Evolutionary conservation across 2,113 vertebrate species (phyloP), one percentile per base, ranked within the genome.

Genomic region (Bungarus multicinctus): DNA sequence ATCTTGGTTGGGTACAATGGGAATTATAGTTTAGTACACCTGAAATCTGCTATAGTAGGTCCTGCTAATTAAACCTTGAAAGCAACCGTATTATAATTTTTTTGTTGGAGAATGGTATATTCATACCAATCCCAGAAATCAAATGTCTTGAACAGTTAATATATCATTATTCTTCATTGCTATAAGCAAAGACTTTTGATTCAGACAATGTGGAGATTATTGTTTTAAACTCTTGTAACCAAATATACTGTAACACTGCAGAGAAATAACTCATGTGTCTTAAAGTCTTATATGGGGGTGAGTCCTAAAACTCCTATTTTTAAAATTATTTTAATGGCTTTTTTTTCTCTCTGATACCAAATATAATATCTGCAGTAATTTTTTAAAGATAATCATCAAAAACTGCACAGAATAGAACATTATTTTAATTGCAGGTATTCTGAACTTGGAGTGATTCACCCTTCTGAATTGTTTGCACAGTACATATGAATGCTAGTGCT

Each of bases 141-240:
- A 43, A 54, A 69, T 81, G 89, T 9, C 43, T 2, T 0, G 0
- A 39, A 69, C 54, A 57, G 81, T 85, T 18, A 57, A 0, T 2
- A 27, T 4, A 0, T 0, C 0, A 5, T 14, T 92, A 27, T 85
- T 86, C 43, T 90, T 6, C 23, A 43, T 39, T 27, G n/a, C 39
- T 34, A n/a, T 9, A 57, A 25, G 8, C 12, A 43, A 50, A 87
- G 45, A 52, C 2, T 23, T 57, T 64, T n/a, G 43, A 87, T 60
- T 86, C n/a, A 1, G 53, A 47, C 18, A 60, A 50, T n/a, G 7
- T 55, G 5, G n/a, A 87, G 54, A 87, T 23, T 87, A 55, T 39
- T 5, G 9, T 58, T 91, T 27, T 58, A 55, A 45, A 86, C n/a
- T 9, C 53, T 55, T 86, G 25, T 30, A 20, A 20, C 5, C 20